Percentiles rank a stretch among this genome's conserved stretches.
phyloP scores from a whole-genome alignment of 2,797 vertebrate species.

The Micromesistius poutassou region DNA sequence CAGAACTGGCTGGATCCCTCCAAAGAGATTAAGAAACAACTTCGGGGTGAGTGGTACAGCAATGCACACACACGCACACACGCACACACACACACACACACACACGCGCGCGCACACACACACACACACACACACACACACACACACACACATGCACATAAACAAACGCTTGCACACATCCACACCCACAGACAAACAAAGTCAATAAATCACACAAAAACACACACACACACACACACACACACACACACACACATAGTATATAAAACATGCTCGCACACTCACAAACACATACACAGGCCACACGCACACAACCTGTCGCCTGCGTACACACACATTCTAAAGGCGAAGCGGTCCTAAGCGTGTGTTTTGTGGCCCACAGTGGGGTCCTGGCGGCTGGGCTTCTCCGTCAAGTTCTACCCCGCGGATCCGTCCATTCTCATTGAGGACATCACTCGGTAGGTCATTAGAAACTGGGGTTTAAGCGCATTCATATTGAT shows the following conservation, averaged over 20 bases:
- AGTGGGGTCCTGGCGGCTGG: constrained; percentile 91
- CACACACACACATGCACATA: background rate
- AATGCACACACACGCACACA: constrained; percentile 3
- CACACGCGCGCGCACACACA: background rate
- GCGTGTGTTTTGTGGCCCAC: constrained; percentile 35
- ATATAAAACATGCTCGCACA: background rate
- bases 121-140: too few species aligned
- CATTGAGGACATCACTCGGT: constrained; percentile 98
- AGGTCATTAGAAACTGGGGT: constrained; percentile 29
- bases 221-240: background rate
- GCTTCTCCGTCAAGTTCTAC: constrained; percentile 97
- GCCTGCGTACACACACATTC: background rate
- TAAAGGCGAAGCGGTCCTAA: background rate
- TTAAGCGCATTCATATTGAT: background rate
- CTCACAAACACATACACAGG: constrained; percentile 1
- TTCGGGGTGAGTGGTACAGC: constrained; percentile 81
- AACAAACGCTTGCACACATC: background rate
- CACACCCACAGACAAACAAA: background rate
- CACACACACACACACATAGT: constrained; percentile 6
- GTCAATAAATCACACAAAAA: background rate
- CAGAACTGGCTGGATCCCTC: constrained; percentile 99
- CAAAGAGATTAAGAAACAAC: constrained; percentile 99
- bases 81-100: background rate
- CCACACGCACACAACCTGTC: background rate
- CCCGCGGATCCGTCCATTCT: constrained; percentile 95